phyloP scores from a whole-genome alignment of 1,140 invertebrate species.

The Platorchestia sp. region DNA sequence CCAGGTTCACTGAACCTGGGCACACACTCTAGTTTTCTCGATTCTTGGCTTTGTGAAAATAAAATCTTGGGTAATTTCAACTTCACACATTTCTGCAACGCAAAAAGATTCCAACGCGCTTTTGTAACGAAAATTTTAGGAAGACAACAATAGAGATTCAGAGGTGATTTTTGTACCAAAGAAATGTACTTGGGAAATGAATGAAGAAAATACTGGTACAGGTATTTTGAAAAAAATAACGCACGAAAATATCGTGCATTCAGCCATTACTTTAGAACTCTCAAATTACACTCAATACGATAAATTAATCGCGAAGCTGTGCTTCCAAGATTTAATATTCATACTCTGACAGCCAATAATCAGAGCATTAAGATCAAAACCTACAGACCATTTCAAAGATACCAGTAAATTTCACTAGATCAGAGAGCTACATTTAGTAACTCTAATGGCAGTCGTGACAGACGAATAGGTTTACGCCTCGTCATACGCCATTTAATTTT shows the following conservation, averaged over 20 bases:
- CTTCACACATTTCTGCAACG: background rate
- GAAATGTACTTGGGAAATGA: background rate
- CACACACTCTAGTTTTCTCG: background rate
- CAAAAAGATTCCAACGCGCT: background rate
- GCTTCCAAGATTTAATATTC: background rate
- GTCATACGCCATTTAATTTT: no score
- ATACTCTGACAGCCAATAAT: background rate
- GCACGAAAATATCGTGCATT: background rate
- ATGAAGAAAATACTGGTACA: background rate
- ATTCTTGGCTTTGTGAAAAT: background rate
- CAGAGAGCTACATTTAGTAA: background rate
- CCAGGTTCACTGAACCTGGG: background rate
- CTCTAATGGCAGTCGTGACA: background rate
- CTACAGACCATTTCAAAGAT: background rate
- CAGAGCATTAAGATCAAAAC: background rate
- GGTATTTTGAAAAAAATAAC: background rate
- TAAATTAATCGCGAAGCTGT: background rate
- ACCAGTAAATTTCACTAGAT: no score
- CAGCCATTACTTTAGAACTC: background rate
- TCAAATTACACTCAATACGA: no score
- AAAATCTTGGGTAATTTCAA: background rate
- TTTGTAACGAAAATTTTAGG: background rate
- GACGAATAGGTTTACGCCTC: no score
- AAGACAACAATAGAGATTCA: no score
- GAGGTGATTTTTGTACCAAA: no score